Conservation (phyloP, 2,113 vertebrate species). For the Onychorhynchus coronatus region DNA sequence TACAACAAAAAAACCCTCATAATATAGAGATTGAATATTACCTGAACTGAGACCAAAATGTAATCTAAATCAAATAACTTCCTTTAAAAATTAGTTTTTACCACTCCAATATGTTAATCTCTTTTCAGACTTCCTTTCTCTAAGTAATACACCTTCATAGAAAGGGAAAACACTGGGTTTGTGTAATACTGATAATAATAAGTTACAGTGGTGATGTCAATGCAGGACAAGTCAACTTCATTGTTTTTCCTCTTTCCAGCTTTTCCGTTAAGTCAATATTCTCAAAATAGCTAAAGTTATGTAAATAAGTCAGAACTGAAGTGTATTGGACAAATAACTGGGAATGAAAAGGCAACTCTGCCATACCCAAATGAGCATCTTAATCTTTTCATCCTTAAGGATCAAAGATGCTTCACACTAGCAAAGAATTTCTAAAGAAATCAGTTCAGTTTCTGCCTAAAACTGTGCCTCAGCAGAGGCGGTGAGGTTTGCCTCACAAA, state of each 20-base stretch:
- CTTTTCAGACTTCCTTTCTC: neutral
- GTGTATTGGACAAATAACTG: neutral
- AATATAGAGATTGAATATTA: neutral
- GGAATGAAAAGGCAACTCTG: neutral
- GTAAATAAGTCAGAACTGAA: neutral
- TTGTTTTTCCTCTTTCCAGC: neutral
- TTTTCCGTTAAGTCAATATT: neutral
- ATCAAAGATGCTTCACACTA: neutral
- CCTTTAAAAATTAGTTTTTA: neutral
- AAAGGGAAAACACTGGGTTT: neutral
- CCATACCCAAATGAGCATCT: neutral
- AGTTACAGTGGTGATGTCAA: neutral
- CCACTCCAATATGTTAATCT: neutral
- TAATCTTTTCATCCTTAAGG: neutral
- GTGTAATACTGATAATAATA: neutral
- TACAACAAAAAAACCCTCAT: accelerated
- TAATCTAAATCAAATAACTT: neutral
- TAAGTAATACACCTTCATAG: neutral
- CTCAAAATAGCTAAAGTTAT: neutral
- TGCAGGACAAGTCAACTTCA: neutral
- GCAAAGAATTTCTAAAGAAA: neutral
- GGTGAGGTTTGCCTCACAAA: neutral
- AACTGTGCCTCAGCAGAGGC: neutral
- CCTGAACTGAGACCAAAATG: neutral
- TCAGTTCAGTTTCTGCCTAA: neutral